phyloP scores from a whole-genome alignment of 2,888 invertebrate species.

The Eucriotettix oculatus region DNA sequence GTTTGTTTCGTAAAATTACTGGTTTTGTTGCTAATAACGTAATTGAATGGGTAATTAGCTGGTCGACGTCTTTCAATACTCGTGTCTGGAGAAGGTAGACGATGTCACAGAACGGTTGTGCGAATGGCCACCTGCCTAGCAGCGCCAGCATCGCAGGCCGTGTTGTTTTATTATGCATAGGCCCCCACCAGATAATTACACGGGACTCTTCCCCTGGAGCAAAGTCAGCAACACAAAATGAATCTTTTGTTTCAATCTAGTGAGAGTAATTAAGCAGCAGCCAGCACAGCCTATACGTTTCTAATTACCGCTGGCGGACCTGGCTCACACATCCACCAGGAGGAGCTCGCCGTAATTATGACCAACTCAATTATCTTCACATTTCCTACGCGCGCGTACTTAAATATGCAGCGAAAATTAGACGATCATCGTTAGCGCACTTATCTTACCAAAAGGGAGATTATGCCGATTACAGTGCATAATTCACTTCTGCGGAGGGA shows the following conservation, averaged over 20 bases:
- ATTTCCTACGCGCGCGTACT: not conserved
- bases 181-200: constrained; percentile 8
- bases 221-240: constrained; percentile 10
- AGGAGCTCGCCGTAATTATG: not conserved
- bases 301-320: not conserved
- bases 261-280: constrained; percentile 11
- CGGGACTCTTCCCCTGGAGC: constrained; percentile 1
- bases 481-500: too few species aligned
- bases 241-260: constrained; percentile 14
- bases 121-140: not conserved
- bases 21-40: too few species aligned
- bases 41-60: too few species aligned
- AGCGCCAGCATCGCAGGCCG: not conserved
- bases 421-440: too few species aligned
- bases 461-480: too few species aligned
- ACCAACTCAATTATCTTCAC: not conserved
- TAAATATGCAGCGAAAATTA: too few species aligned
- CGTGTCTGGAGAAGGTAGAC: not conserved
- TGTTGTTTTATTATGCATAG: constrained; percentile 8
- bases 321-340: too few species aligned
- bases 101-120: not conserved
- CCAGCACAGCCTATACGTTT: constrained; percentile 1
- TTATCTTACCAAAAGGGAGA: too few species aligned
- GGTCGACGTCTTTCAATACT: too few species aligned
- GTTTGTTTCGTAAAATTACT: too few species aligned